Base-by-base conservation (phyloP, 2,888 invertebrate species). In the Aphrophora alni region DNA sequence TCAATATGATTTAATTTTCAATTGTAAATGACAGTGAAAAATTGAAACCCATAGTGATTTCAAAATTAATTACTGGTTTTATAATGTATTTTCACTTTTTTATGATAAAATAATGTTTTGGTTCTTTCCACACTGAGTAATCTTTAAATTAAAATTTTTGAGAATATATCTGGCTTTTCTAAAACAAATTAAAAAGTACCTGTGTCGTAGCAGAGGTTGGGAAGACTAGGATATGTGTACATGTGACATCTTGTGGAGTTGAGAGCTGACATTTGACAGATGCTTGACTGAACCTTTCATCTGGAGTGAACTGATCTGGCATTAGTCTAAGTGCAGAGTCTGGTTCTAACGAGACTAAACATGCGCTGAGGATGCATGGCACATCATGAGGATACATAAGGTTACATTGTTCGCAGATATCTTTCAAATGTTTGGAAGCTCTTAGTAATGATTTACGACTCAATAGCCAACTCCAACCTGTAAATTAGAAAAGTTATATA, bases 211-310 rank as follows among this genome's bases (percentile, higher is more conserved):
- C 97, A 82, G 97, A 98, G 68, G 98, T 99, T 75, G 99, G 99
- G 90, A 99, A 99, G 85, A 99, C 99, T 85, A 99, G 92, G 85
- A 99, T 99, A 88, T 99, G 99, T 82, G 99, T 99, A 88, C 97
- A 97, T 80, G 97, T 96, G 83, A 98, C 97, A 89, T 99, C 99
- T 84, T 97, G 93, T 7, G 99, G 99, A 82, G 99, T 99, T 85
- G 96, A 96, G 86, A 99, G 91, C 85, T 95, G 95, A 87, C 95
- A 95, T 88, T 96, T 96, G 87, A 96, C 95, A 82, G 95, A 94
- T 85, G 94, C 94, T 88, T 95, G 95, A 84, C 94, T 93, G 89
- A 96, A 96, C 80, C 97, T 91, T 89, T 97, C 97, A 88, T 97
- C 97, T n/a, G 97, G 97, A 75, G 97, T 97, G 89, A 96, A 97